These are phyloP conservation scores for Pachypanchax playfairii DNA, from an alignment of 2,113 vertebrate genomes.

Conservation along the genomic window DNA sequence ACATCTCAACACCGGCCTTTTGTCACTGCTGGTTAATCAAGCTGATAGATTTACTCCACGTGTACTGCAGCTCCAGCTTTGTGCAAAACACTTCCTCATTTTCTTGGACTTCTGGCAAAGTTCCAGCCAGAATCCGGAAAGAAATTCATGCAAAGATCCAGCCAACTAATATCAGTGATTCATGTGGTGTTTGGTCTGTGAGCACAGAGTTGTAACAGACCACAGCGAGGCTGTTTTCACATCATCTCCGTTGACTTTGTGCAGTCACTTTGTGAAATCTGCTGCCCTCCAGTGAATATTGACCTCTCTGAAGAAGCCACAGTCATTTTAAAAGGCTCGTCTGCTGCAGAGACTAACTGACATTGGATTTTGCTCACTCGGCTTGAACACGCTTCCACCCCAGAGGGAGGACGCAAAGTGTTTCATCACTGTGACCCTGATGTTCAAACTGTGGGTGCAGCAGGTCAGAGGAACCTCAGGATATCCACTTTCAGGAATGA, in stretches of 20 bases:
- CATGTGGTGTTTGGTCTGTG: not conserved
- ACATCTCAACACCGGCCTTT: not conserved
- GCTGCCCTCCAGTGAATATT: constrained; percentile 36
- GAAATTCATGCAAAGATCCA: constrained; percentile 15
- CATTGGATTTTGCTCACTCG: constrained; percentile 43
- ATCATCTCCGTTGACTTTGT: constrained; percentile 25
- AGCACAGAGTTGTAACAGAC: not conserved
- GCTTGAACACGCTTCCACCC: constrained; percentile 1
- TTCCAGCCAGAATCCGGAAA: constrained; percentile 21
- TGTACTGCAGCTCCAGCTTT: constrained; percentile 9
- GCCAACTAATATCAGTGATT: constrained; percentile 1
- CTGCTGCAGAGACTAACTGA: constrained; percentile 29
- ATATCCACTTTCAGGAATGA: not conserved
- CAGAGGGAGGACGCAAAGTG: constrained; percentile 1
- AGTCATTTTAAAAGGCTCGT: constrained; percentile 23
- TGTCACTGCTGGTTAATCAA: not conserved
- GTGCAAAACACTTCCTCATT: constrained; percentile 35
- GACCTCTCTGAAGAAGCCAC: constrained; percentile 40
- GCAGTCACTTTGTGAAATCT: constrained; percentile 20
- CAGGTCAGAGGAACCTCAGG: not conserved
- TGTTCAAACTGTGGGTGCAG: not conserved
- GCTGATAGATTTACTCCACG: constrained; percentile 26
- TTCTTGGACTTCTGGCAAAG: constrained; percentile 38
- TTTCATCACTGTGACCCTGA: not conserved
- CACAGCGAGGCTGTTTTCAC: not conserved